phyloP scores from a whole-genome alignment of 2,797 vertebrate species.

The Remorina albescens region DNA sequence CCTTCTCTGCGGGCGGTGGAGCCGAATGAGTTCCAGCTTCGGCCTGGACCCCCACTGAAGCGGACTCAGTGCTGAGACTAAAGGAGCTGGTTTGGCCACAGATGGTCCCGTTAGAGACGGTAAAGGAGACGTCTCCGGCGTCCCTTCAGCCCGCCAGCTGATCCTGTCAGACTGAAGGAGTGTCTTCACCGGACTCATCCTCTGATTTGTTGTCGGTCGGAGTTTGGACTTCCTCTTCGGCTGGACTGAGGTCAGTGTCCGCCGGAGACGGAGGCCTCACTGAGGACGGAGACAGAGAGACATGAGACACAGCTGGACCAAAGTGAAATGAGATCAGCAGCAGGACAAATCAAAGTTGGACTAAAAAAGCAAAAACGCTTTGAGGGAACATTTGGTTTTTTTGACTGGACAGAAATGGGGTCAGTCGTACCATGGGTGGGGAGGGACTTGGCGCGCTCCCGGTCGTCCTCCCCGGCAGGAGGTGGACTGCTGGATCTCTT shows the following conservation, averaged over 20 bases:
- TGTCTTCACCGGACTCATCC: conserved; percentile 47
- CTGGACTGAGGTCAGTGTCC: conserved; percentile 32
- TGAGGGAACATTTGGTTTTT: too few species aligned
- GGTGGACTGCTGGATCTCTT: conserved; percentile 75
- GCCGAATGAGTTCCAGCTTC: neutral
- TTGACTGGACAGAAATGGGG: conserved; percentile 23
- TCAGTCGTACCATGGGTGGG: conserved; percentile 83
- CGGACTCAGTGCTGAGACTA: conserved; percentile 42
- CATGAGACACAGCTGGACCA: neutral
- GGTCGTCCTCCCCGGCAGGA: conserved; percentile 73
- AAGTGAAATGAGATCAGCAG: neutral
- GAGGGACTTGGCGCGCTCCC: conserved; percentile 87
- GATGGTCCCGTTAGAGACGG: conserved; percentile 6
- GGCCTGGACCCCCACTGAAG: neutral
- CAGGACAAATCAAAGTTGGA: neutral
- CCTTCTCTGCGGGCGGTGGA: neutral
- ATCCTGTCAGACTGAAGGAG: conserved; percentile 22
- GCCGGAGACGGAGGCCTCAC: conserved; percentile 48
- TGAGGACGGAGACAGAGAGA: conserved; percentile 18
- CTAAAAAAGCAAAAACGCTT: too few species aligned
- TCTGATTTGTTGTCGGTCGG: conserved; percentile 45
- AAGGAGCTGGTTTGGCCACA: conserved; percentile 13
- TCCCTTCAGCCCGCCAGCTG: neutral
- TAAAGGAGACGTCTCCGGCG: neutral
- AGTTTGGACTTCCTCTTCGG: conserved; percentile 20